Evolutionary conservation across 2,797 vertebrate genomes (phyloP).

Genomic region (Novumbra hubbsi): DNA sequence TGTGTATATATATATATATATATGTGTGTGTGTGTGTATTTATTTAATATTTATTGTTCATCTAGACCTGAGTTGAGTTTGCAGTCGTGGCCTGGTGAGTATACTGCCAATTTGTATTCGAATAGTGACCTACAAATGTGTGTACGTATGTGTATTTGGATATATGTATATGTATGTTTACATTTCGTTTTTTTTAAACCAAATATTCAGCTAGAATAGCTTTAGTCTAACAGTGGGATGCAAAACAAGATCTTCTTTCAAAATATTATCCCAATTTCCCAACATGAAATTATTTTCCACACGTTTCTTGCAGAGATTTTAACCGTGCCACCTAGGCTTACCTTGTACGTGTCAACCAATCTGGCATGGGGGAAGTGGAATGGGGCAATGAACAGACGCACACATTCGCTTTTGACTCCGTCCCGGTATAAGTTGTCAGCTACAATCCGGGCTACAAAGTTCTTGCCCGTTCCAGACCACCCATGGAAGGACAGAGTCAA

Average conservation of each 20-base stretch:
- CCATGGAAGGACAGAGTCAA: constrained; percentile 93
- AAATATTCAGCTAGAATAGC: not conserved
- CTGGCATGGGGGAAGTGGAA: constrained; percentile 90
- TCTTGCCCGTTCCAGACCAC: constrained; percentile 97
- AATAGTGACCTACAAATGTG: not conserved
- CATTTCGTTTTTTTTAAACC: not conserved
- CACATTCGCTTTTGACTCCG: constrained; percentile 87
- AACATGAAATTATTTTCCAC: not conserved
- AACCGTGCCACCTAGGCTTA: constrained; percentile 50
- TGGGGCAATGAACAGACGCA: constrained; percentile 84
- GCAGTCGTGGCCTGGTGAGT: not conserved
- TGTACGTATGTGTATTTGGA: not conserved
- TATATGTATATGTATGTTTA: not conserved
- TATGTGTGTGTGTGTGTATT: too few species aligned
- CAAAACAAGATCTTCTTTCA: not conserved
- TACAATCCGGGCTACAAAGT: constrained; percentile 88
- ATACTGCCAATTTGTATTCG: not conserved
- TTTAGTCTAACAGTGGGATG: not conserved
- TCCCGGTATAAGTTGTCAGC: constrained; percentile 88
- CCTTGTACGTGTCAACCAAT: constrained; percentile 88
- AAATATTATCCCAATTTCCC: not conserved
- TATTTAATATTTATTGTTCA: too few species aligned
- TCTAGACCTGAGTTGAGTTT: not conserved
- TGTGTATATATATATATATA: too few species aligned
- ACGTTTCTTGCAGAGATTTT: constrained; percentile 19